Conservation (phyloP, 2,888 invertebrate genomes). For the Metallyticus violacea region DNA sequence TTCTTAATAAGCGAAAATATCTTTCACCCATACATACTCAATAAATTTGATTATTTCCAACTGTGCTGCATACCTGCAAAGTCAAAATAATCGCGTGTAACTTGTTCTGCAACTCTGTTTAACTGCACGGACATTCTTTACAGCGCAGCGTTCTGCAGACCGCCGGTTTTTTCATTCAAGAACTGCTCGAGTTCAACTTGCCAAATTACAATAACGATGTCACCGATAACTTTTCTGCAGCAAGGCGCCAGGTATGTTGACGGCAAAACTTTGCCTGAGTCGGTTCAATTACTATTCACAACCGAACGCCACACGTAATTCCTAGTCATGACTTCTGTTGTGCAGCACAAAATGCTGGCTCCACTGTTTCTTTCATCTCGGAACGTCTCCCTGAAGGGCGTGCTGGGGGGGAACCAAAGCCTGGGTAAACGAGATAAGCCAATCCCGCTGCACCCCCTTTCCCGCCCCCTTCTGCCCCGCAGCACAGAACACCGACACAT, state of each 20-base stretch:
- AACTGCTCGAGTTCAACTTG: too few species aligned
- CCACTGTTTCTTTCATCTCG: not conserved
- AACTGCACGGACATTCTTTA: not conserved
- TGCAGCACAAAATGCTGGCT: not conserved
- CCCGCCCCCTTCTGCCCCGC: not conserved
- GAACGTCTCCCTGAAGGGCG: not conserved
- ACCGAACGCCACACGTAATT: not conserved
- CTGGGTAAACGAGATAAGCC: constrained; percentile 28
- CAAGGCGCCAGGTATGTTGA: not conserved
- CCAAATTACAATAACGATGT: not conserved
- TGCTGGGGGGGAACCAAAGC: not conserved
- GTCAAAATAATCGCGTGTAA: too few species aligned
- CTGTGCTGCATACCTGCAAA: too few species aligned
- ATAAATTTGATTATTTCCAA: too few species aligned
- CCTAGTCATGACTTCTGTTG: not conserved
- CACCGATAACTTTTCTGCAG: too few species aligned
- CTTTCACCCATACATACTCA: too few species aligned
- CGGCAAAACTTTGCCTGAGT: not conserved
- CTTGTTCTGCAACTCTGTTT: not conserved
- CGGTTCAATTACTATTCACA: not conserved
- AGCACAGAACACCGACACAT: not conserved
- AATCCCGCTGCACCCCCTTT: not conserved
- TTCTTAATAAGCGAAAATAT: too few species aligned
- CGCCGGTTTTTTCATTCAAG: too few species aligned
- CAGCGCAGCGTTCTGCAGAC: not conserved